Evolutionary conservation across 2,113 vertebrate genomes (phyloP).

Genomic region (Anguilla japonica): DNA sequence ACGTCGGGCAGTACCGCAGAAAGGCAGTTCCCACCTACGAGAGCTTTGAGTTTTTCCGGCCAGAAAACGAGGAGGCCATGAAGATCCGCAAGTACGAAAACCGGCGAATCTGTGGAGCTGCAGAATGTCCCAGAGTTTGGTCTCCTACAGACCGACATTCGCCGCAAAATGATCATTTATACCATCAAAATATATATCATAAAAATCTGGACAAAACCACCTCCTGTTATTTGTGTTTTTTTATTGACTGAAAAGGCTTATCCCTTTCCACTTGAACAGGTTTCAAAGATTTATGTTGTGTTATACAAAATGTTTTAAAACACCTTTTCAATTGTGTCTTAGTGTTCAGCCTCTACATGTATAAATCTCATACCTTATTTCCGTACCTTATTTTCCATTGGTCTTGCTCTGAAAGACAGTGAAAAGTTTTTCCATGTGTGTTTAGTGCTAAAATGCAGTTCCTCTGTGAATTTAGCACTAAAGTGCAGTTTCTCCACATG

Average conservation of each 20-base stretch:
- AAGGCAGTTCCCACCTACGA: constrained; percentile 80
- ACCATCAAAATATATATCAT: too few relatives aligned
- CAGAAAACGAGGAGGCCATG: constrained; percentile 83
- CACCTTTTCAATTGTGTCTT: too few relatives aligned
- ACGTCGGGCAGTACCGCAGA: constrained; percentile 85
- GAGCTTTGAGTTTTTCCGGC: constrained; percentile 83
- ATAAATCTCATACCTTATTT: background rate
- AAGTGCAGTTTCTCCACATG: background rate
- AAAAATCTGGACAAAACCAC: too few relatives aligned
- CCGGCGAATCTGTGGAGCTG: background rate
- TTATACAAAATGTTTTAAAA: too few relatives aligned
- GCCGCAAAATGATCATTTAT: too few relatives aligned
- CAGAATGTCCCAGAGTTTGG: background rate
- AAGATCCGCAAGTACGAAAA: constrained; percentile 78
- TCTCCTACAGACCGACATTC: background rate
- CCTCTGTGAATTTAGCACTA: background rate
- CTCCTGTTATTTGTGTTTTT: too few relatives aligned
- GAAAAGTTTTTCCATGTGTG: background rate
- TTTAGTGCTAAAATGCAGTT: background rate
- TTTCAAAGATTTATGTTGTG: too few relatives aligned
- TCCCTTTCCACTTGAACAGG: too few relatives aligned
- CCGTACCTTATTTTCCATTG: too few relatives aligned
- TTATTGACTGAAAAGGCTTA: too few relatives aligned
- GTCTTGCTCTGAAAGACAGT: constrained; percentile 56
- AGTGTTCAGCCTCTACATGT: background rate